Conservation (phyloP, 2,797 vertebrate species). For the Caiman crocodilus region DNA sequence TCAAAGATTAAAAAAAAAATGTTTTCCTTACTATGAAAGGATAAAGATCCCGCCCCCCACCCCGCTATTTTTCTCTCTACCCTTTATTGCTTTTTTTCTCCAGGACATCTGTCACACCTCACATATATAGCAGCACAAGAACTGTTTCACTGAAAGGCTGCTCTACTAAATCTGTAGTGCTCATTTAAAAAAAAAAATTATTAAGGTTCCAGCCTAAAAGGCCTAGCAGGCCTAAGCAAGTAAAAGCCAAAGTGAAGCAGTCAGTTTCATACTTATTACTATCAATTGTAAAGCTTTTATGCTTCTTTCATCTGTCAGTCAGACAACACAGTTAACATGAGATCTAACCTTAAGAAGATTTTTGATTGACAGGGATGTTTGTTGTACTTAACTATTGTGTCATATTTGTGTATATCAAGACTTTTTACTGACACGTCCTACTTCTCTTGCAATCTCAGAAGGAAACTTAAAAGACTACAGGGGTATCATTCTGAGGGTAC, state of each 20-base stretch:
- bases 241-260: neutral
- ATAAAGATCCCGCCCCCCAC: too few species aligned
- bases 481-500: neutral
- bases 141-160: neutral
- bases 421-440: slow-evolving; percentile 1
- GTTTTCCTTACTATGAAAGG: too few species aligned
- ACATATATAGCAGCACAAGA: neutral
- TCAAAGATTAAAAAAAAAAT: too few species aligned
- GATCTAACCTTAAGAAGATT: neutral
- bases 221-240: neutral
- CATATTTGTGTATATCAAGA: neutral
- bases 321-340: neutral
- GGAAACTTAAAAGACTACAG: slow-evolving; percentile 2
- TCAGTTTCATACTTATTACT: neutral
- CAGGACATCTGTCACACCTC: neutral
- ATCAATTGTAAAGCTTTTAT: neutral
- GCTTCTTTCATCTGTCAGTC: neutral
- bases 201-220: neutral
- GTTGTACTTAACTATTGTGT: slow-evolving; percentile 3
- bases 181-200: neutral
- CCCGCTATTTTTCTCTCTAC: too few species aligned
- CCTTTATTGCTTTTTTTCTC: neutral
- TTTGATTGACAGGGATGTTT: slow-evolving; percentile 35
- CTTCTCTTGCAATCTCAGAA: neutral
- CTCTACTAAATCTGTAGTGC: neutral